Evolutionary conservation across 2,888 invertebrate species (phyloP).

Genomic region (Pachliopta kotzebuea): DNA sequence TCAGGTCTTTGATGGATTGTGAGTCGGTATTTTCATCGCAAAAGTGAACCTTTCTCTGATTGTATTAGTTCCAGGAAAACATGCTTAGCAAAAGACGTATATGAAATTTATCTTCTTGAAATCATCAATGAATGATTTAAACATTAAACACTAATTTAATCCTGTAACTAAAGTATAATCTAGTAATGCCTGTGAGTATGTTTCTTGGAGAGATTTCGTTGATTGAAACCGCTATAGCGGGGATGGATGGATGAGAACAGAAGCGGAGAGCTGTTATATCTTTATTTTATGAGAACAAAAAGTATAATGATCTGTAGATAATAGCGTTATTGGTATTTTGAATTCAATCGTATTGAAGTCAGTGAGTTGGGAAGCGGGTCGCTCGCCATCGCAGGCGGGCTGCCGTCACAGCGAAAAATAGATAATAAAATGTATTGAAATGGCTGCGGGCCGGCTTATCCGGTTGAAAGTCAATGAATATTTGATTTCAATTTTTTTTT

Average conservation of each 20-base stretch:
- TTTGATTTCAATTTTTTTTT: slow-evolving; percentile 80
- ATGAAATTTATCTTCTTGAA: too few species aligned
- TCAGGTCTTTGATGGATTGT: background rate
- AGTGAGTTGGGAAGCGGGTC: slow-evolving; percentile 48
- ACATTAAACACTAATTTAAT: too few species aligned
- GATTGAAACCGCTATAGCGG: too few species aligned
- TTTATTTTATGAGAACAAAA: background rate
- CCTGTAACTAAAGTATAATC: too few species aligned
- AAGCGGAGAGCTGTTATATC: background rate
- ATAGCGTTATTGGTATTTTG: slow-evolving; percentile 33
- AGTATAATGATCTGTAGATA: slow-evolving; percentile 2
- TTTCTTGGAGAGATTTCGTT: too few species aligned
- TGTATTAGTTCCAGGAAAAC: background rate
- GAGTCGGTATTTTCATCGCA: background rate
- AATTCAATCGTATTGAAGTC: slow-evolving; percentile 46
- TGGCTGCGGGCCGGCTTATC: slow-evolving; percentile 78
- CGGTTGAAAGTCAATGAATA: slow-evolving; percentile 80
- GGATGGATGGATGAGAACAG: too few species aligned
- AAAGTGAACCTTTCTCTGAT: background rate
- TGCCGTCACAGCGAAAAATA: slow-evolving; percentile 66
- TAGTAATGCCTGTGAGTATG: too few species aligned
- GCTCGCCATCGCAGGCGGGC: slow-evolving; percentile 42
- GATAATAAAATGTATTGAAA: slow-evolving; percentile 80
- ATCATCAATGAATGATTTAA: too few species aligned
- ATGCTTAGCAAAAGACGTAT: background rate